Percentiles rank a stretch among this genome's conserved stretches.
Conservation (phyloP, 2,113 vertebrate genomes). For the Scopus umbretta region DNA sequence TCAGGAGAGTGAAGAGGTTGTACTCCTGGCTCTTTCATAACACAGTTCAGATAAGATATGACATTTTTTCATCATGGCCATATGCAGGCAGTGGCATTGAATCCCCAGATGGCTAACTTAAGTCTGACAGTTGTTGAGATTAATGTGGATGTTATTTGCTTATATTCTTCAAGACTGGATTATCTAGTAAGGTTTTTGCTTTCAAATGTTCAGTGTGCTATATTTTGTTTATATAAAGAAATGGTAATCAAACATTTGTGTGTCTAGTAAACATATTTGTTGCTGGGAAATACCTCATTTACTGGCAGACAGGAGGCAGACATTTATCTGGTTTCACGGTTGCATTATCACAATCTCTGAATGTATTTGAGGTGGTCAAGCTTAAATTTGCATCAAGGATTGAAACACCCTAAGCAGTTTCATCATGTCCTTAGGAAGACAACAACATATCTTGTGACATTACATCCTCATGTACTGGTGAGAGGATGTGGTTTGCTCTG, state of each 20-base stretch:
- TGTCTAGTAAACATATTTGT: neutral
- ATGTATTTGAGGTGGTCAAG: neutral
- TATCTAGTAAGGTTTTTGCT: neutral
- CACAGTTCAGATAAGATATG: neutral
- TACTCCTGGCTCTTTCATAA: neutral
- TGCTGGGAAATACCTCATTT: neutral
- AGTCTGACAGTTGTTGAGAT: neutral
- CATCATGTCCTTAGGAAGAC: neutral
- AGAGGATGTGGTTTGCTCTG: slow-evolving; percentile 35
- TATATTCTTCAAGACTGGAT: neutral
- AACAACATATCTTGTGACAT: neutral
- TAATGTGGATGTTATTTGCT: neutral
- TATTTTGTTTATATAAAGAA: neutral
- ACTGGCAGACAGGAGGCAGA: neutral
- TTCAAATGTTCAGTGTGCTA: neutral
- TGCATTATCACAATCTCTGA: neutral
- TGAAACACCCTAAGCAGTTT: neutral
- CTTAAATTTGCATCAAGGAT: neutral
- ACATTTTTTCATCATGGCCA: neutral
- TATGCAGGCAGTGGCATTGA: neutral
- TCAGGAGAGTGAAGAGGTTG: neutral
- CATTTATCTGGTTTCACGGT: neutral
- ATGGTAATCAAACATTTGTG: neutral
- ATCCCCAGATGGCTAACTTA: neutral
- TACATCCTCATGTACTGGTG: neutral